Evolutionary conservation across 2,888 invertebrate species (phyloP).

Genomic region (Drosophila tanythrix): DNA sequence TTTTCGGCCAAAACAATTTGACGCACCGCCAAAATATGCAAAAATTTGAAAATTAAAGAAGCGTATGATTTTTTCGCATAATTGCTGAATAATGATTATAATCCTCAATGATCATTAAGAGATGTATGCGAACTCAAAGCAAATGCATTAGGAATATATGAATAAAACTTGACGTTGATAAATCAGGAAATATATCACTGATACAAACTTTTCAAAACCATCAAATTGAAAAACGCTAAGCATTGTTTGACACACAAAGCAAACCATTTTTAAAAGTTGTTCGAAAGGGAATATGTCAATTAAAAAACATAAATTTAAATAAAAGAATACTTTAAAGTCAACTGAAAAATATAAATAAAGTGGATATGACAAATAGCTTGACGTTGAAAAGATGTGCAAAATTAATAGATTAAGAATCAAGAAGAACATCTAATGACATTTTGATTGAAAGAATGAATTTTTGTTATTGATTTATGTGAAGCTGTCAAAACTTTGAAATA

Average conservation of each 20-base stretch:
- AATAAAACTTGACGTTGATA: background rate
- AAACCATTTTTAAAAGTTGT: background rate
- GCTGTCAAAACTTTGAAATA: background rate
- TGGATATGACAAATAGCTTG: background rate
- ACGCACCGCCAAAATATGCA: conserved; percentile 15
- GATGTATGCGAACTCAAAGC: background rate
- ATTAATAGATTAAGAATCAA: background rate
- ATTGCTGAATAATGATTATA: conserved; percentile 18
- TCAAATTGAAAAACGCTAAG: background rate
- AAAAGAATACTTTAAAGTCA: background rate
- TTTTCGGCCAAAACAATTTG: conserved; percentile 17
- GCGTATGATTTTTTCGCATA: conserved; percentile 11
- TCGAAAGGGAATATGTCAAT: background rate
- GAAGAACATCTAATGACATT: background rate
- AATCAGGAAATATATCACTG: conserved; percentile 28
- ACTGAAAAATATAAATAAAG: background rate
- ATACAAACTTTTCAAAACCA: background rate
- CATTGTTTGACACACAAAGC: conserved; percentile 3
- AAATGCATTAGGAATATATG: conserved; percentile 15
- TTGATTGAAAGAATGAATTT: background rate
- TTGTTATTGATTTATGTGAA: background rate
- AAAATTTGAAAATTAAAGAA: background rate
- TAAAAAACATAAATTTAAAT: background rate
- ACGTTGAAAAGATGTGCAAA: background rate
- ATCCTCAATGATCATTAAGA: background rate